Conservation (phyloP, 2,797 vertebrate species). For the Manis javanica region DNA sequence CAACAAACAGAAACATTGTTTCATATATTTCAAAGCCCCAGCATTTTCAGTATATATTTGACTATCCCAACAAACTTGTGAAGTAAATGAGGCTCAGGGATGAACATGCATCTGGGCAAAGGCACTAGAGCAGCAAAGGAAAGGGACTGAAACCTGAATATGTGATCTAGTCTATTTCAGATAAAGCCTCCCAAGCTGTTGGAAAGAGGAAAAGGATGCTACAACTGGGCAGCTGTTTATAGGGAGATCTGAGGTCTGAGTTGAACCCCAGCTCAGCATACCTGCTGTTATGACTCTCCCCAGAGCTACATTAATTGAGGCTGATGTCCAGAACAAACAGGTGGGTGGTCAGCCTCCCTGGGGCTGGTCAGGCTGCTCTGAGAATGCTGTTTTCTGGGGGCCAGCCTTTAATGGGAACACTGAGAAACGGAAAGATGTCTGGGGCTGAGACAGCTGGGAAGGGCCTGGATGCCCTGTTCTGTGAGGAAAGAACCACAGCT, state of each 20-base stretch:
- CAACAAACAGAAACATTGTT: not conserved
- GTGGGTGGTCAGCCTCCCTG: not conserved
- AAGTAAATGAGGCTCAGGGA: not conserved
- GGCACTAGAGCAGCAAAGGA: not conserved
- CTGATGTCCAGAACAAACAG: not conserved
- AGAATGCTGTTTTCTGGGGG: not conserved
- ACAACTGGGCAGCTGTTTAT: not conserved
- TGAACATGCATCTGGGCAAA: fast-evolving
- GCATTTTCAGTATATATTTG: not conserved
- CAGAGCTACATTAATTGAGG: not conserved
- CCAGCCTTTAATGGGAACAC: not conserved
- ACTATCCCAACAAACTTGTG: not conserved
- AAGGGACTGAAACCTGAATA: not conserved
- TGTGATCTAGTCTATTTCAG: not conserved
- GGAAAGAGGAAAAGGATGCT: not conserved
- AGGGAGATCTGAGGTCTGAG: not conserved
- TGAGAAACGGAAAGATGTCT: not conserved
- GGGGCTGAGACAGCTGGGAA: not conserved
- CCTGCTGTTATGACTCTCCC: not conserved
- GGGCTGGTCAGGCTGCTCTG: not conserved
- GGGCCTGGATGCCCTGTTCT: not conserved
- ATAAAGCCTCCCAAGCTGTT: not conserved
- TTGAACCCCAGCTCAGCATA: not conserved
- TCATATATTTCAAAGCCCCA: not conserved
- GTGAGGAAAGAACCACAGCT: not conserved